phyloP scores from a whole-genome alignment of 2,888 invertebrate species.

The Nomada ferruginata region DNA sequence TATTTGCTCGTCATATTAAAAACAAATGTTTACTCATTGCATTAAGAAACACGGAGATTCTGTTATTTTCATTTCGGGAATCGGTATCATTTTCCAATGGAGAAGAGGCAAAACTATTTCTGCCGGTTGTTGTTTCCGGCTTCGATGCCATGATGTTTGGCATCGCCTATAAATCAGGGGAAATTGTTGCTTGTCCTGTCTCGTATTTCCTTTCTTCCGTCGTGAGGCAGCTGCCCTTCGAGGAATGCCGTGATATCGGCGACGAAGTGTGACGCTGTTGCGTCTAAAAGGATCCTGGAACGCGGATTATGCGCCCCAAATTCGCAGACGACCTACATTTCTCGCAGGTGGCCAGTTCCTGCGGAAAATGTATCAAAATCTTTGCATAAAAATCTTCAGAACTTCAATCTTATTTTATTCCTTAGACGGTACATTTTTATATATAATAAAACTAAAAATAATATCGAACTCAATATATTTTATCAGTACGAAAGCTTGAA shows the following conservation, averaged over 20 bases:
- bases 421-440: too few species aligned
- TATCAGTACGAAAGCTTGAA: background rate
- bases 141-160: background rate
- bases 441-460: too few species aligned
- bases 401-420: background rate
- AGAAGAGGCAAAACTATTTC: background rate
- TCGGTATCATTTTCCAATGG: background rate
- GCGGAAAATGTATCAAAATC: background rate
- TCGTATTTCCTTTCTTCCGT: constrained; percentile 1
- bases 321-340: background rate
- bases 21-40: too few species aligned
- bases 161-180: constrained; percentile 17
- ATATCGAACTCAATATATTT: too few species aligned
- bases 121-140: background rate
- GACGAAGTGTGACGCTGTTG: background rate
- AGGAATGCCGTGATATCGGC: background rate
- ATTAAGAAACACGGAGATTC: too few species aligned
- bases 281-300: background rate
- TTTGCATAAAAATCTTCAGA: background rate
- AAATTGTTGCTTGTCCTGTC: constrained; percentile 25
- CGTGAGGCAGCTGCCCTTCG: background rate
- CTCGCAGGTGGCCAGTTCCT: too few species aligned
- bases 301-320: background rate
- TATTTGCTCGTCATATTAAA: too few species aligned
- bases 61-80: background rate